phyloP scores from a whole-genome alignment of 1,140 invertebrate genomes.

The Brevipalpus yothersi region DNA sequence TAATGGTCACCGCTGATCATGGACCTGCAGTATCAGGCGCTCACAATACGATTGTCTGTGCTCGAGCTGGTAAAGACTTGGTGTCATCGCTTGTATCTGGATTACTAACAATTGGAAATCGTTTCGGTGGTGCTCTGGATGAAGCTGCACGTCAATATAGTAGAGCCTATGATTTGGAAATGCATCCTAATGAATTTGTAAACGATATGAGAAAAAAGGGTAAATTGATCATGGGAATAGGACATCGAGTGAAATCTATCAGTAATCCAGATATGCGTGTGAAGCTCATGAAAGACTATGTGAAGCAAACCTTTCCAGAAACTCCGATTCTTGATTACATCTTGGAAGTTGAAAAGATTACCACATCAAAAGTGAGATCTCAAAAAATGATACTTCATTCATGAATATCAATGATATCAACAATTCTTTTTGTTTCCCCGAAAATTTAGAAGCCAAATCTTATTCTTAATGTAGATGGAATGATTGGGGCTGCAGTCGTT shows the following conservation, averaged over 20 bases:
- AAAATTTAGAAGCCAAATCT: slow-evolving; percentile 69
- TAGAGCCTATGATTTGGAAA: slow-evolving; percentile 71
- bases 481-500: slow-evolving; percentile 89
- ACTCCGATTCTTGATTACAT: slow-evolving; percentile 66
- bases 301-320: slow-evolving; percentile 68
- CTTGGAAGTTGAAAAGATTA: slow-evolving; percentile 93
- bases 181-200: slow-evolving; percentile 95
- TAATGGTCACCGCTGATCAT: slow-evolving; percentile 98
- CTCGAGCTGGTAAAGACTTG: slow-evolving; percentile 92
- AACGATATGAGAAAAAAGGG: slow-evolving; percentile 91
- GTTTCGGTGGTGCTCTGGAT: slow-evolving; percentile 94
- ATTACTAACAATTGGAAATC: slow-evolving; percentile 88
- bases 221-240: slow-evolving; percentile 96
- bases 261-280: slow-evolving; percentile 97
- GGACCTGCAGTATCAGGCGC: slow-evolving; percentile 96
- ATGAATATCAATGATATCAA: no score
- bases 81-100: slow-evolving; percentile 89
- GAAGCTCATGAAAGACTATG: slow-evolving; percentile 87
- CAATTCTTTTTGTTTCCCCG: no score
- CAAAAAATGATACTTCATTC: no score
- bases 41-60: slow-evolving; percentile 97
- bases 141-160: slow-evolving; percentile 86
- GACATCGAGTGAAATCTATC: slow-evolving; percentile 90
- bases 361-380: slow-evolving; percentile 58
- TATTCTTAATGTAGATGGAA: slow-evolving; percentile 95